Percentiles rank a stretch among this genome's conserved stretches.
phyloP scores from a whole-genome alignment of 2,113 vertebrate genomes.

The Albula goreensis region DNA sequence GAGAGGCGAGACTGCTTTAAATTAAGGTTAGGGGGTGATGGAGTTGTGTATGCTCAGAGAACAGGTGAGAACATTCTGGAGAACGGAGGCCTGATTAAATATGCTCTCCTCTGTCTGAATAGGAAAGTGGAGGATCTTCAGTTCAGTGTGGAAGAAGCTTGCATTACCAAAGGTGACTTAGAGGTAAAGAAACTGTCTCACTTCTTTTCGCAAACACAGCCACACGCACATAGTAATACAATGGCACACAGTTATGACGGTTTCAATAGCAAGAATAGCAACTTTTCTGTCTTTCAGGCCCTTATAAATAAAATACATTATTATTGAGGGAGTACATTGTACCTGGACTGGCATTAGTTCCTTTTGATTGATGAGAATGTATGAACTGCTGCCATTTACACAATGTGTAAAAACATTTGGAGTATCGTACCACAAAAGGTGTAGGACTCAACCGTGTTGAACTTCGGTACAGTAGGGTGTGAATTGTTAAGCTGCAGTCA shows the following conservation, averaged over 20 bases:
- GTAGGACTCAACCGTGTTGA: not conserved
- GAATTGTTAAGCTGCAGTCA: not conserved
- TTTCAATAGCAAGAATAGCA: no score
- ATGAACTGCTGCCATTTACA: not conserved
- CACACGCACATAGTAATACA: not conserved
- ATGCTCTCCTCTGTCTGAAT: constrained; percentile 46
- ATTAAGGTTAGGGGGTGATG: no score
- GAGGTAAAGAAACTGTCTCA: constrained; percentile 80
- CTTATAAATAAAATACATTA: no score
- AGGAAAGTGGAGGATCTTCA: constrained; percentile 98
- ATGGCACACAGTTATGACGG: not conserved
- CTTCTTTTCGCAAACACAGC: not conserved
- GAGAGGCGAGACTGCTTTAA: not conserved
- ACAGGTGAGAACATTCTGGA: no score
- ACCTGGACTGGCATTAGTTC: not conserved
- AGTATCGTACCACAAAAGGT: not conserved
- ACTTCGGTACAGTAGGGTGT: not conserved
- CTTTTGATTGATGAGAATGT: not conserved
- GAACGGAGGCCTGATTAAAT: not conserved
- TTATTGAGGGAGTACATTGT: not conserved
- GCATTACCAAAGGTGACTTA: constrained; percentile 96
- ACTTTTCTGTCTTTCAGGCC: no score
- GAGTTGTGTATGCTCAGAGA: no score
- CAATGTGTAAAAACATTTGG: not conserved
- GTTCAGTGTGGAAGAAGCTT: constrained; percentile 96